Conservation (phyloP, 1,140 invertebrate genomes). For the Chelonus insularis region DNA sequence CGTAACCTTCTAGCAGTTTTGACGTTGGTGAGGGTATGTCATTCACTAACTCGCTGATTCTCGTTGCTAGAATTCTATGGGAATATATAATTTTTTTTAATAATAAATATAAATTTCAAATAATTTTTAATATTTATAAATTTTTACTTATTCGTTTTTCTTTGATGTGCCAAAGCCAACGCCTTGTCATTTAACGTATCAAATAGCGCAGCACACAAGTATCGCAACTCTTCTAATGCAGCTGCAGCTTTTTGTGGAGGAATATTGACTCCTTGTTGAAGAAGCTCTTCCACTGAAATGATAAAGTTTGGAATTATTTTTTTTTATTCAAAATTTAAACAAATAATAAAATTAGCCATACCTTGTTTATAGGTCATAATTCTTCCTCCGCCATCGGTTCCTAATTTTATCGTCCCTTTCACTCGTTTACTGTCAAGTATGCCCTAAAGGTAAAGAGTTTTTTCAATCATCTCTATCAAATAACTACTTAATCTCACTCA, state of each 20-base stretch:
- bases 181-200: slow-evolving; percentile 86
- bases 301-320: slow-evolving; percentile 5
- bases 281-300: slow-evolving; percentile 67
- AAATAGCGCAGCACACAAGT: slow-evolving; percentile 74
- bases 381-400: slow-evolving; percentile 60
- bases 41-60: slow-evolving; percentile 64
- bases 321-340: not conserved
- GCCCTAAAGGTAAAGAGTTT: slow-evolving; percentile 51
- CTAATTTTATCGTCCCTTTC: slow-evolving; percentile 66
- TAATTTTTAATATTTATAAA: slow-evolving; percentile 4
- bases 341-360: slow-evolving; percentile 34
- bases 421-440: slow-evolving; percentile 66
- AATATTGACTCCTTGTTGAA: slow-evolving; percentile 66
- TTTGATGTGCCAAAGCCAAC: slow-evolving; percentile 78
- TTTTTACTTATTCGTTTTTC: slow-evolving; percentile 76
- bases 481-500: not conserved
- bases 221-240: slow-evolving; percentile 73
- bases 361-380: slow-evolving; percentile 68
- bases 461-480: not conserved
- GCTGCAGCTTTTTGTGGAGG: slow-evolving; percentile 71
- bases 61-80: slow-evolving; percentile 62
- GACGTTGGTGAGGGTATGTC: slow-evolving; percentile 62
- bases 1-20: slow-evolving; percentile 63
- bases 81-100: slow-evolving; percentile 3
- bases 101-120: slow-evolving; percentile 3